These are phyloP conservation scores for Tipula helvola DNA, from an alignment of 2,888 invertebrate genomes.

Conservation along the genomic window DNA sequence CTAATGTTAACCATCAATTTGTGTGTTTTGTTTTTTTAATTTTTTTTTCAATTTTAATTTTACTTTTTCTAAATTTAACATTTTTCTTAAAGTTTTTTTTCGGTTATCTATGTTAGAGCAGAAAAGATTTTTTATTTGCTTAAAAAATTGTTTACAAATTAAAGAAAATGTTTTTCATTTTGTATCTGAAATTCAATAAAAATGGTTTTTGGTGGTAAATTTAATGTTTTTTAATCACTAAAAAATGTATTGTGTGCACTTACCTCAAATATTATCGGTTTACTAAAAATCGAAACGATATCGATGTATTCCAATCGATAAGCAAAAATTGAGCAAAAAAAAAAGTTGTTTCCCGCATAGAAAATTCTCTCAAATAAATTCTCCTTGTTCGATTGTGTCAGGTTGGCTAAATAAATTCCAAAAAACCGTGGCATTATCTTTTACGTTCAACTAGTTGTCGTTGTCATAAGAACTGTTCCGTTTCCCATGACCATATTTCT, in stretches of 20 bases:
- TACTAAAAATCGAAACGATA: background rate
- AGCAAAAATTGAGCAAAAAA: background rate
- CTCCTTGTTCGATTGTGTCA: background rate
- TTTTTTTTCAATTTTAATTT: background rate
- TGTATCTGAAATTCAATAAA: background rate
- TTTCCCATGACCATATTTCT: conserved; percentile 19
- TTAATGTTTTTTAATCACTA: background rate
- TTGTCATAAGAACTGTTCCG: background rate
- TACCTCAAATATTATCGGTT: background rate
- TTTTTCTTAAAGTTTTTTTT: background rate
- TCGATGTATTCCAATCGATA: background rate
- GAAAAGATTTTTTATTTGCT: background rate
- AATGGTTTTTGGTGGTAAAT: background rate
- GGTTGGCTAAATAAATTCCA: background rate
- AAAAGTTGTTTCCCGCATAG: background rate
- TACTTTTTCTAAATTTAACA: background rate
- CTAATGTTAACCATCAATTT: conserved; percentile 9
- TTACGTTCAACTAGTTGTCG: background rate
- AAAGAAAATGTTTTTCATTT: background rate
- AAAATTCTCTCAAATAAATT: background rate
- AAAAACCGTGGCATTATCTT: background rate
- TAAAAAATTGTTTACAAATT: background rate
- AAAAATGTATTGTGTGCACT: background rate
- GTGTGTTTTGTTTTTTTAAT: background rate
- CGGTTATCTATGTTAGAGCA: conserved; percentile 5